phyloP scores from a whole-genome alignment of 2,888 invertebrate genomes.

The Apodemia duryi region DNA sequence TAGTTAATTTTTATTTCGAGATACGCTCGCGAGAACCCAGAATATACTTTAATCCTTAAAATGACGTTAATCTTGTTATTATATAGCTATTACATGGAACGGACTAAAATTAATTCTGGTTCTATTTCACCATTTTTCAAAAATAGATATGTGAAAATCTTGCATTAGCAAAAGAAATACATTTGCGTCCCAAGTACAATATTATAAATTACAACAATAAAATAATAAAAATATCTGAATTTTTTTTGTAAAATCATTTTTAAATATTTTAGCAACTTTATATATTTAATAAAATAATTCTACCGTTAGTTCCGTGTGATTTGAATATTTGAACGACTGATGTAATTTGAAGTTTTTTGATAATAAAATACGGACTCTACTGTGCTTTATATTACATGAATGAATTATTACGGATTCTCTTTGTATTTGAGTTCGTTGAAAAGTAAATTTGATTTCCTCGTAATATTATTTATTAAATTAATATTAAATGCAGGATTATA shows the following conservation, averaged over 20 bases:
- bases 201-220: too few species aligned
- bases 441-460: not conserved
- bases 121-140: too few species aligned
- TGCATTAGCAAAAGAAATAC: slow-evolving; percentile 10
- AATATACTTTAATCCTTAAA: too few species aligned
- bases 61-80: too few species aligned
- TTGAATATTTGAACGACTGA: not conserved
- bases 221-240: not conserved
- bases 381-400: not conserved
- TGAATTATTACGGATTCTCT: not conserved
- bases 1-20: too few species aligned
- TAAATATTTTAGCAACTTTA: too few species aligned
- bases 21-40: too few species aligned
- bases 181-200: not conserved
- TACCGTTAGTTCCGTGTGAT: not conserved
- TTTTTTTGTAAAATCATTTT: too few species aligned
- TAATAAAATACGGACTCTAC: not conserved
- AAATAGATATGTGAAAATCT: slow-evolving; percentile 12
- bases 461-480: slow-evolving; percentile 4
- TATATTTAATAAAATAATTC: not conserved
- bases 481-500: slow-evolving; percentile 9
- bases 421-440: not conserved
- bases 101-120: too few species aligned
- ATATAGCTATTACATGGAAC: too few species aligned
- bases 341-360: too few species aligned